These are phyloP conservation scores for Macquaria australasica DNA, from an alignment of 2,113 vertebrate species.

Conservation along the genomic window DNA sequence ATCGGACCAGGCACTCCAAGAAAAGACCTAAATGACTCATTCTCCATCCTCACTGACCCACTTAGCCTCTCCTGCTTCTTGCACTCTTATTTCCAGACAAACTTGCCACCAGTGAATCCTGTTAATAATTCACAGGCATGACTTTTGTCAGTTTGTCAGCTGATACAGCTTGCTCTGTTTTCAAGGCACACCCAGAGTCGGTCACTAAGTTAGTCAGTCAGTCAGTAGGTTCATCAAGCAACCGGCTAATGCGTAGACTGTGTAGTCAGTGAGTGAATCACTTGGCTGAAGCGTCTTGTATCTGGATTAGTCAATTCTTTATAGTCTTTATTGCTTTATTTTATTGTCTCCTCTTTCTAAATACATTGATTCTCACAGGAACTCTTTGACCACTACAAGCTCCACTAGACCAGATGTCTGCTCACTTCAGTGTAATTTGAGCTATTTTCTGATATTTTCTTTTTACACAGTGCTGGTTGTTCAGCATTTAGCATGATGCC, in stretches of 20 bases:
- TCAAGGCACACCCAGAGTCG: constrained; percentile 56
- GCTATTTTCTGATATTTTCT: not conserved
- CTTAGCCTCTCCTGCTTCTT: constrained; percentile 45
- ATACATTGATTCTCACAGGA: not conserved
- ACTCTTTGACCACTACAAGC: not conserved
- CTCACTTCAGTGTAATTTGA: not conserved
- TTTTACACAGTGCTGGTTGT: not conserved
- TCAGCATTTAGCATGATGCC: not conserved
- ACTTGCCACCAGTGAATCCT: constrained; percentile 34
- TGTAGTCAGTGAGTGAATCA: constrained; percentile 42
- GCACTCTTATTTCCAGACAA: constrained; percentile 54
- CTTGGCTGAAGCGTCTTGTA: not conserved
- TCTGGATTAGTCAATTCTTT: not conserved
- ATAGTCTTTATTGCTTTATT: not conserved
- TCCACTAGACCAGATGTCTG: not conserved
- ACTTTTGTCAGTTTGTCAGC: constrained; percentile 71
- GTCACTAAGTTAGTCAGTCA: constrained; percentile 36
- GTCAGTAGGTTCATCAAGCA: constrained; percentile 36
- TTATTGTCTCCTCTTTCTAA: not conserved
- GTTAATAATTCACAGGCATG: constrained; percentile 77
- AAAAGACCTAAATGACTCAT: constrained; percentile 42
- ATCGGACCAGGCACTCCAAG: constrained; percentile 15
- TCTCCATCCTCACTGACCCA: constrained; percentile 54
- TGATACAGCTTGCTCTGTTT: constrained; percentile 69
- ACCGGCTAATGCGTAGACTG: not conserved